Base-by-base conservation (phyloP, 2,797 vertebrate species). In the Microchirus variegatus region DNA sequence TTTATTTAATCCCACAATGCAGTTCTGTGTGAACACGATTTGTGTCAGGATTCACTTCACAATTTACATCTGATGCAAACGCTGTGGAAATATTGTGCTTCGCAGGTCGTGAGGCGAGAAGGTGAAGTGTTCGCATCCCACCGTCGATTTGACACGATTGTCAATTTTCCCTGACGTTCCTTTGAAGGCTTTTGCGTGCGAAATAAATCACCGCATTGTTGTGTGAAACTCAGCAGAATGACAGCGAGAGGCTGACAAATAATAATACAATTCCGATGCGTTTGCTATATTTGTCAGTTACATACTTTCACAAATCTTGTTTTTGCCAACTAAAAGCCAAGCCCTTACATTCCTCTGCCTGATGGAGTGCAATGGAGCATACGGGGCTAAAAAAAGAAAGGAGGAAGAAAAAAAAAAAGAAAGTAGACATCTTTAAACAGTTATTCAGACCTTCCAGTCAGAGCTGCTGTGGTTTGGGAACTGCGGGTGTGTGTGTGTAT, bases 381-480 rank as follows among this genome's bases (percentile, higher is more conserved):
- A 26, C 16, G 36, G 67, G 53, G 57, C 58, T 62, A 62, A 64
- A 60, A 53, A 43, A 31, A 54, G 43, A 26, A n/a, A 7, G 11
- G 63, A 60, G 51, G 40, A 31, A 54, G 43, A 26, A n/a, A 7
- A 10, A 45, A 53, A 68, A 64, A 58, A 65, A 47, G n/a, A 38
- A 44, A 53, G n/a, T 1, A 57, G 54, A 76, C 80, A 85, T 88
- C 77, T 90, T 88, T 82, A 78, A 87, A 70, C 66, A 12, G 67
- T 83, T 82, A 77, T 63, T 82, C 68, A 72, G 47, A 67, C 63
- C 53, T 80, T 72, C 67, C 67, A 85, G 78, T 74, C 40, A 70
- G 75, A 63, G 58, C 61, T 19, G 68, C 75, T 65, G 77, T 76
- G 82, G 83, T 78, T 62, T 71, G 71, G 68, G 62, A 70, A 56